phyloP scores from a whole-genome alignment of 2,113 vertebrate genomes.

The Myocastor coypus region DNA sequence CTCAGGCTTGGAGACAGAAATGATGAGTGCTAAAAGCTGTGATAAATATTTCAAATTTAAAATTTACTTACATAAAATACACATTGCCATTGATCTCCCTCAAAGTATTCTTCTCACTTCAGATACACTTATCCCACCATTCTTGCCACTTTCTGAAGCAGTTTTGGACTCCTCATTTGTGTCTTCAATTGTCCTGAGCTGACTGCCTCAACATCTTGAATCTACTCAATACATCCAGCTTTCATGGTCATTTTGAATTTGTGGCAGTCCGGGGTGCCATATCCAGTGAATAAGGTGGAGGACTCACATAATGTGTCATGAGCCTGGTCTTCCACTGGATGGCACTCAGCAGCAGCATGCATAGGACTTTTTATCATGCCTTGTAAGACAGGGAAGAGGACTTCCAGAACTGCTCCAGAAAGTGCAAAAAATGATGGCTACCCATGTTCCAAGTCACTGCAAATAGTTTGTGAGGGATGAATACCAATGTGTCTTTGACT shows the following conservation, averaged over 20 bases:
- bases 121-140: too few species aligned
- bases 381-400: background rate
- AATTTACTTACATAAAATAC: background rate
- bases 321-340: background rate
- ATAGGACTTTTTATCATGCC: background rate
- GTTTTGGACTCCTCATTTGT: background rate
- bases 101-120: background rate
- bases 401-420: background rate
- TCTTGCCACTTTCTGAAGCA: background rate
- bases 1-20: background rate
- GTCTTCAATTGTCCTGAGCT: background rate
- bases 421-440: background rate
- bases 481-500: background rate
- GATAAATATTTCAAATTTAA: background rate
- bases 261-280: background rate
- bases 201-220: background rate
- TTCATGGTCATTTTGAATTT: background rate
- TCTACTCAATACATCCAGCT: background rate
- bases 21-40: background rate
- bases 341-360: background rate
- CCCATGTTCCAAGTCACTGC: background rate
- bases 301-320: background rate
- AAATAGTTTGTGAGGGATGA: background rate
- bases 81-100: background rate
- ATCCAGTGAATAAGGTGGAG: background rate